These are phyloP conservation scores for Anthrax anthrax DNA, from an alignment of 2,888 invertebrate species.

Conservation along the genomic window DNA sequence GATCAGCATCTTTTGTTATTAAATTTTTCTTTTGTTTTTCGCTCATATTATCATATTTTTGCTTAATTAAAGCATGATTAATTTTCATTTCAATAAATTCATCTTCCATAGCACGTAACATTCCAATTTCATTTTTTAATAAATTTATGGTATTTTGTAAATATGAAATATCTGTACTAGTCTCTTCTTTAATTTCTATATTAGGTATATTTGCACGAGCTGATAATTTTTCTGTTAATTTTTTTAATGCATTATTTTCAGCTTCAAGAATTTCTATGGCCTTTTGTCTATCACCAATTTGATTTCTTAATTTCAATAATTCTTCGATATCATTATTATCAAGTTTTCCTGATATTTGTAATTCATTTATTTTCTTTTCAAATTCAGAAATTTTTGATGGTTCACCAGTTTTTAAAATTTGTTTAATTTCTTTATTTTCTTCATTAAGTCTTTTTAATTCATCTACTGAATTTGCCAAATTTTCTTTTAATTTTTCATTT, in stretches of 20 bases:
- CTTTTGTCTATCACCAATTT: slow-evolving; percentile 15
- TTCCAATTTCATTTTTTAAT: slow-evolving; percentile 5
- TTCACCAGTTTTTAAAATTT: not conserved
- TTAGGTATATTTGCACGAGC: slow-evolving; percentile 10
- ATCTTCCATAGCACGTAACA: slow-evolving; percentile 3
- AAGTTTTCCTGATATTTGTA: slow-evolving; percentile 4
- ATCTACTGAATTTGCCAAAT: slow-evolving; percentile 5
- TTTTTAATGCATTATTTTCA: slow-evolving; percentile 21
- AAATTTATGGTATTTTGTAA: slow-evolving; percentile 3
- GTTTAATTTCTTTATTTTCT: slow-evolving; percentile 7
- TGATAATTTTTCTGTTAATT: slow-evolving; percentile 22
- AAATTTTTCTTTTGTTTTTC: not conserved
- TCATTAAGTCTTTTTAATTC: not conserved
- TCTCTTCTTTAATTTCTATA: not conserved
- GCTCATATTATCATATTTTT: not conserved
- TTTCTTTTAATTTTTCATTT: slow-evolving; percentile 1
- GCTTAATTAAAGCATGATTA: slow-evolving; percentile 1
- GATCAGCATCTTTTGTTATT: not conserved
- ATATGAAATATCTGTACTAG: slow-evolving; percentile 4
- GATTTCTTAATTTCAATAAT: slow-evolving; percentile 1
- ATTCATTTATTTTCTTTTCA: slow-evolving; percentile 2
- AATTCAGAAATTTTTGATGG: not conserved
- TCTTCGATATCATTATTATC: not conserved
- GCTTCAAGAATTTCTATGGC: slow-evolving; percentile 21
- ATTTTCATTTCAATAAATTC: slow-evolving; percentile 1